These are phyloP conservation scores for Ianthella basta DNA, from an alignment of 37 sponge, comb jelly and placozoan species.

Conservation along the genomic window DNA sequence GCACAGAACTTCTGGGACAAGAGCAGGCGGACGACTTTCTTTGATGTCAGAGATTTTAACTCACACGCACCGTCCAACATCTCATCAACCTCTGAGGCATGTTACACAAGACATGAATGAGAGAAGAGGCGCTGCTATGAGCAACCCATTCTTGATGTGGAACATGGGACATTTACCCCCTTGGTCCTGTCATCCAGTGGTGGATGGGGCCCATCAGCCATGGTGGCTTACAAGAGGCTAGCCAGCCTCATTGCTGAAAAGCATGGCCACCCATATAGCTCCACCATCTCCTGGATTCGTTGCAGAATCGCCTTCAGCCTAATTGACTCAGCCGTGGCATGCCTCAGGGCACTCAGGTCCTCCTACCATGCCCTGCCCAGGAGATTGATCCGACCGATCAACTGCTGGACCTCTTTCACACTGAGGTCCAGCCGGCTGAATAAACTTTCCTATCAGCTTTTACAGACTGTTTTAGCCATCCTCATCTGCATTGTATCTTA, in stretches of 20 bases:
- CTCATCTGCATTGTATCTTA: too few relatives aligned
- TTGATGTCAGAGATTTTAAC: neutral
- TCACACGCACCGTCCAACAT: neutral
- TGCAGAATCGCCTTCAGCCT: slow-evolving; percentile 4
- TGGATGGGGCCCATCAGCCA: neutral
- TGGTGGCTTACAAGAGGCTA: neutral
- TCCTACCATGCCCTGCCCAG: neutral
- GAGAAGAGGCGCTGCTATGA: neutral
- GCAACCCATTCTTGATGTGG: too few relatives aligned
- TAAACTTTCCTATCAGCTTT: too few relatives aligned
- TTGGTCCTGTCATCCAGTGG: neutral
- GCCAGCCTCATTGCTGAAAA: neutral
- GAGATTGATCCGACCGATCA: too few relatives aligned
- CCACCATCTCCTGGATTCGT: neutral
- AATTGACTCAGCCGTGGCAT: neutral
- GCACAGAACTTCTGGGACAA: neutral
- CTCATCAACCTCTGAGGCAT: neutral
- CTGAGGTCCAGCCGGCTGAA: too few relatives aligned
- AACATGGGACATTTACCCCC: neutral
- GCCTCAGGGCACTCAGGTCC: neutral
- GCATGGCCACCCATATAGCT: neutral
- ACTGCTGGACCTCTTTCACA: too few relatives aligned
- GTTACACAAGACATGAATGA: neutral
- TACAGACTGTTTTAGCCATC: too few relatives aligned
- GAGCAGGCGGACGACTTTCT: neutral